Base-by-base conservation (phyloP, 2,888 invertebrate species). In the Heliconius ethilla region DNA sequence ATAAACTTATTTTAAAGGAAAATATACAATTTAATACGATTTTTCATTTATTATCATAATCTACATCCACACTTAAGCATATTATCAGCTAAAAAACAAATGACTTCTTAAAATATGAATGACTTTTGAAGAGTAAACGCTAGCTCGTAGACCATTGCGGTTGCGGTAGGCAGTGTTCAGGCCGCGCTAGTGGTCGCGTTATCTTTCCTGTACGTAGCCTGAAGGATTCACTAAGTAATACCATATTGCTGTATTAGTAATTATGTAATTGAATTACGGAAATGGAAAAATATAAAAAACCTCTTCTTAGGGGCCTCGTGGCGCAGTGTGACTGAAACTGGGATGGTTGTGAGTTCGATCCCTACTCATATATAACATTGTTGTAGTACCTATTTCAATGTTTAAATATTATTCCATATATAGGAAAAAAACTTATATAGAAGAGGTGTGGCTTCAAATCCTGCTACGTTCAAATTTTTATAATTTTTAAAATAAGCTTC, bases 1-100 rank as follows among this genome's bases (percentile, higher is more conserved):
- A 55, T 9, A 55, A 55, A 22, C 3, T 18, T 55, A 55, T 55
- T 18, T 55, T 55, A n/a, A 1, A 10, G 3, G 22, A 59, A 59
- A 22, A 59, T 10, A 0, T 59, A 59, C 9, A 51, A 18, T 51
- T 51, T 51, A 51, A 51, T 51, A 51, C 51, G 7, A 51, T 51
- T 51, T 62, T 62, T 13, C 2, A 25, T 15, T 13, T 27, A 25
- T 27, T 1, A 25, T 13, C 4, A 5, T 13, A 59, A 22, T 62
- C 11, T 4, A 62, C 33, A 33, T n/a, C 11, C 5, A 62, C 13
- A 62, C 0, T 13, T 13, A 0, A 85, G 83, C 83, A 25, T n/a
- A 55, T 51, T 55, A 29, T 22, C 25, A 70, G 22, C 6, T 29
- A 1, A 72, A 3, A 55, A 29, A 51, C 22, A 55, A 72, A 15